Conservation (phyloP, 2,888 invertebrate genomes). For the Sacculina carcini region DNA sequence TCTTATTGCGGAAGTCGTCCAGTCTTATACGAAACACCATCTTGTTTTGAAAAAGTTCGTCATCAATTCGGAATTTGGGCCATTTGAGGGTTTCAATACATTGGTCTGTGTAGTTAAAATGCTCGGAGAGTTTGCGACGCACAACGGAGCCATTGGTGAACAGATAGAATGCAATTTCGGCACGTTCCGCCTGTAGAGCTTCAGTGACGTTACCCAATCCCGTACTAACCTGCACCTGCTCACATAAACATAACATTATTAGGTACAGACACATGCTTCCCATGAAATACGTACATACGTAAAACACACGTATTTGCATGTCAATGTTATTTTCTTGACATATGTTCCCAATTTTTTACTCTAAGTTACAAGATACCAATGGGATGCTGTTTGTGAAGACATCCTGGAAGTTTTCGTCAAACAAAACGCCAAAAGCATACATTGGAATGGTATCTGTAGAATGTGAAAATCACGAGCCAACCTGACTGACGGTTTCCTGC, state of each 20-base stretch:
- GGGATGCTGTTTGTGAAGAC: too few relatives aligned
- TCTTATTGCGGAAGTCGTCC: slow-evolving; percentile 11
- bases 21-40: slow-evolving; percentile 11
- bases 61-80: slow-evolving; percentile 10
- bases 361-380: too few relatives aligned
- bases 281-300: too few relatives aligned
- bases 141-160: slow-evolving; percentile 15
- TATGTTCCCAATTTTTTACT: too few relatives aligned
- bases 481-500: slow-evolving; percentile 58
- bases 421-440: too few relatives aligned
- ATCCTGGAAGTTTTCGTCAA: too few relatives aligned
- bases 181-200: slow-evolving; percentile 24
- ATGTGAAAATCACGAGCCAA: too few relatives aligned
- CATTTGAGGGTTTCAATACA: slow-evolving; percentile 16
- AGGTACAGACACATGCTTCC: too few relatives aligned
- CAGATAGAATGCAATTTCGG: slow-evolving; percentile 19
- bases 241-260: too few relatives aligned
- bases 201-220: slow-evolving; percentile 11
- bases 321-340: too few relatives aligned
- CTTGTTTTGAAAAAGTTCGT: slow-evolving; percentile 11
- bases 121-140: slow-evolving; percentile 16
- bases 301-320: too few relatives aligned
- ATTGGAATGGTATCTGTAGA: too few relatives aligned
- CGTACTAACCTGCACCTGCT: slow-evolving; percentile 11
- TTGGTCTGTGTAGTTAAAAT: slow-evolving; percentile 21